Base-by-base conservation (phyloP, 2,888 invertebrate species). In the Allygus modestus region DNA sequence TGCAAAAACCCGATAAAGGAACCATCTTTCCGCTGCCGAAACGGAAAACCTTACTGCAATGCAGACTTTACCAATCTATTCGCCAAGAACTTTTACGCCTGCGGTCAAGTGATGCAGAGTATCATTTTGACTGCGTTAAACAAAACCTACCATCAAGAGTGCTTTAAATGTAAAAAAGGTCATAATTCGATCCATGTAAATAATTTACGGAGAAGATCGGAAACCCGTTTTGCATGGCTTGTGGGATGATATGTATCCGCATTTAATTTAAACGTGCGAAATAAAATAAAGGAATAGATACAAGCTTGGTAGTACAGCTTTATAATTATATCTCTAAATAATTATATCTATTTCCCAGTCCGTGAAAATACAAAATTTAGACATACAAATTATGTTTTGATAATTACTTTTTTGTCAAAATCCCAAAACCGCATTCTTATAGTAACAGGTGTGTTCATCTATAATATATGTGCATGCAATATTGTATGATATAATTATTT, bases 121-220 rank as follows among this genome's bases (percentile, higher is more conserved):
- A 93, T 96, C 91, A 96, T 97, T 89, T 95, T 98, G 88, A 96
- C 96, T 87, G 98, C 98, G 0, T 91, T 98, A 90, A 96, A 96
- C 83, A 94, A 94, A 89, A 95, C 96, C 86, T 98, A 97, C 97
- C 98, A 98, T 90, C 96, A 97, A 84, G 95, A 98, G 1, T 54
- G 54, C 23, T 54, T 54, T 20, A 54, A 54, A 20, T 54, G 54
- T 23, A 11, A 15, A 15, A 23, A 23, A 20, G 11, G 54, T 20
- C 20, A 54, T 2, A 54, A 20, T 5, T 4, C 11, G 20, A 54
- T 54, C 4, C 20, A 1, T 23, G 0, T 54, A 4, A 54, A 54
- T 5, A 20, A 54, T 1, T 54, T 23, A 15, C 1, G 1, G 23
- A 54, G 54, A 54, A 23, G 54, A 54, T 12, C 7, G 54, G 54